Conservation (phyloP, 2,113 vertebrate species). For the Pachycephala philippinensis region DNA sequence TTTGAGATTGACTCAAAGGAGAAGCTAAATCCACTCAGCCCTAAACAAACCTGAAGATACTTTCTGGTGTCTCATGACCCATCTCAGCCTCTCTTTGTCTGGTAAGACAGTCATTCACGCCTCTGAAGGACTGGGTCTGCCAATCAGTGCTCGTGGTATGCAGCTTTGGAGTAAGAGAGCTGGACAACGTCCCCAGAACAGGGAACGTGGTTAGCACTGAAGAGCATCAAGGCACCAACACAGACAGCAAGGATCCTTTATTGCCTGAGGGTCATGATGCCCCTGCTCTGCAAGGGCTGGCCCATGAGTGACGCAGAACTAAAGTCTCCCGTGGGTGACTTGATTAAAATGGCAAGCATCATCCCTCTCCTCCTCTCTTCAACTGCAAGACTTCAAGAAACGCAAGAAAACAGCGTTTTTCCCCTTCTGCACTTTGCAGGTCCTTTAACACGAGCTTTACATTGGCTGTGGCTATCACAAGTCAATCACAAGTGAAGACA, state of each 20-base stretch:
- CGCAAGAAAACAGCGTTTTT: not conserved
- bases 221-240: not conserved
- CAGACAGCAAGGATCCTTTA: not conserved
- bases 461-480: not conserved
- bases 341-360: not conserved
- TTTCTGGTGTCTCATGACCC: not conserved
- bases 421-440: not conserved
- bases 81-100: not conserved
- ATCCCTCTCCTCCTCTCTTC: not conserved
- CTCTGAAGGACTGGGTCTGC: not conserved
- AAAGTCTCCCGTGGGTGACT: not conserved
- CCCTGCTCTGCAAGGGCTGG: not conserved
- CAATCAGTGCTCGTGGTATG: fast-evolving
- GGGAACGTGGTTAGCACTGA: not conserved
- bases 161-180: not conserved
- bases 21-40: not conserved
- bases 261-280: not conserved
- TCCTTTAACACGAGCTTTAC: not conserved
- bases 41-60: not conserved
- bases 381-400: not conserved
- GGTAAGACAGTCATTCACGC: not conserved
- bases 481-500: not conserved
- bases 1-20: not conserved
- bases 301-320: not conserved
- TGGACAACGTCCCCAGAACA: not conserved